phyloP scores from a whole-genome alignment of 2,888 invertebrate species.

The Ochropacha duplaris region DNA sequence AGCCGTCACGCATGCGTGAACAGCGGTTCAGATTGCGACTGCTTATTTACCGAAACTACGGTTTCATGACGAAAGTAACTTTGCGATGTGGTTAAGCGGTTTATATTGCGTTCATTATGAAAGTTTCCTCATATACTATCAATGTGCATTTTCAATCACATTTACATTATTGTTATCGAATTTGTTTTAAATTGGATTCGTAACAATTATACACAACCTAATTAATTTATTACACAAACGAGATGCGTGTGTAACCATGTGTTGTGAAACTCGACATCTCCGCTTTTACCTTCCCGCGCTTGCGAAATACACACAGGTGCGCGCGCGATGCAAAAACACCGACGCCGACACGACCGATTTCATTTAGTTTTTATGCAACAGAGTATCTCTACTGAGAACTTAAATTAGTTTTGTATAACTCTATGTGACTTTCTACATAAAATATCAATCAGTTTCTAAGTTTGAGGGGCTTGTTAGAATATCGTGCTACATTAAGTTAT shows the following conservation, averaged over 20 bases:
- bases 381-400: slow-evolving; percentile 46
- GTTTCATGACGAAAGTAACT: slow-evolving; percentile 29
- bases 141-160: slow-evolving; percentile 1
- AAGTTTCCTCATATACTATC: slow-evolving; percentile 6
- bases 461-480: neutral
- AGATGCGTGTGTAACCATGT: slow-evolving; percentile 58
- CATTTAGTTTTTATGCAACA: slow-evolving; percentile 79
- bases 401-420: slow-evolving; percentile 11
- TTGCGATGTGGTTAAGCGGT: slow-evolving; percentile 6
- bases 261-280: slow-evolving; percentile 80
- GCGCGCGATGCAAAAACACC: slow-evolving; percentile 79
- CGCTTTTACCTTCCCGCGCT: slow-evolving; percentile 79
- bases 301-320: slow-evolving; percentile 85
- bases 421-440: slow-evolving; percentile 9
- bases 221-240: slow-evolving; percentile 25
- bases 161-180: neutral
- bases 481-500: neutral
- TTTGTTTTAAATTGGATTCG: neutral
- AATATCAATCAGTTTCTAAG: neutral
- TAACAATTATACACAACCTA: neutral
- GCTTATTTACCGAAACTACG: slow-evolving; percentile 49
- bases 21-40: slow-evolving; percentile 64
- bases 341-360: slow-evolving; percentile 74
- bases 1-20: slow-evolving; percentile 80
- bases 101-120: slow-evolving; percentile 8